Base-by-base conservation (phyloP, 2,888 invertebrate genomes). In the Euplexia lucipara region DNA sequence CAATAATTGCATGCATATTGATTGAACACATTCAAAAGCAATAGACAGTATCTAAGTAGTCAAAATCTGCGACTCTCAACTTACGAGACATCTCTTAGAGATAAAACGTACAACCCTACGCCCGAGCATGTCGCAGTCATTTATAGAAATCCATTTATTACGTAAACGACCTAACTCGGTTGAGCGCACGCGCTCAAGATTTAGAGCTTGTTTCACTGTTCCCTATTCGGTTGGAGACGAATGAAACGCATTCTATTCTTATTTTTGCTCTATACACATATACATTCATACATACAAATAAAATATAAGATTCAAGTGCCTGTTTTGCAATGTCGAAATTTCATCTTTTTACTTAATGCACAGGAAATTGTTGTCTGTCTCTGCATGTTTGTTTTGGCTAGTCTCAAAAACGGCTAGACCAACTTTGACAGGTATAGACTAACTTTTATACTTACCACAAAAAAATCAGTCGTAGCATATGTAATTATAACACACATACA, bases 81-180 rank as follows among this genome's bases (percentile, higher is more conserved):
- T 58, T 22, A 39, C 54, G 34, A 52, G 37, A 59, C 45, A 59
- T 59, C 44, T 44, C 48, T 44, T 16, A 63, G 45, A 20, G 65
- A 74, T 56, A 66, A 64, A 73, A 63, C n/a, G 51, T 75, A 42
- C 81, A 82, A 61, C 80, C 80, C 80, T 79, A 60, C 39, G 48
- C 22, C 18, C 12, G 49, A 61, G 37, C 69, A 73, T 79, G 81
- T 81, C 69, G 82, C 80, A 75, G 82, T 81, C 82, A 81, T 79
- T 82, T 79, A 79, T 78, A 79, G 82, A 75, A 81, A 82, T 78
- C 80, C 73, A 81, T 81, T 79, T 79, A 79, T 81, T 81, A 78
- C 72, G 69, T 65, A 81, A 82, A 81, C 82, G 80, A 82, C 80
- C 82, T 72, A 79, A 73, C 72, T 79, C 72, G 70, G 62, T 79